Evolutionary conservation across 2,797 vertebrate species (phyloP), one percentile per base, ranked within the genome.

Genomic region (Nannoperca australis): DNA sequence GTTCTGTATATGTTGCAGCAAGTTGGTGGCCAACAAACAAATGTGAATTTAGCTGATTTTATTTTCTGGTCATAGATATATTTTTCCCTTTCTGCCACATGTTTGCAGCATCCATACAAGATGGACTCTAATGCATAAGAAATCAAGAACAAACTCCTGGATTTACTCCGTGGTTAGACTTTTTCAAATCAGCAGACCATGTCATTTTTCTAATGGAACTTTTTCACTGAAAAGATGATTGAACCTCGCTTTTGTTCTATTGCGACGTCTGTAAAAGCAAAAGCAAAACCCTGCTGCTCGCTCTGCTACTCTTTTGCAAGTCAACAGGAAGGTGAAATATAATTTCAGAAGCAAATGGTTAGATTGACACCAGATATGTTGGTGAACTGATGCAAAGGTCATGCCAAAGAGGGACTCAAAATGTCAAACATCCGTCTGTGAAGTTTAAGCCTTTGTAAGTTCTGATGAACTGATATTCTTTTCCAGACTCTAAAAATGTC

Each of bases 361-460:
- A 88, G 91, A 94, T 85, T 91, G 94, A 94, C 90, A 88, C 78
- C 51, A 81, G 86, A 91, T 86, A 76, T 91, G 85, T 93, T 91
- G 91, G 74, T 71, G 83, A 90, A 87, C 89, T 64, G 77, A 81
- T 79, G 86, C 79, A 94, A 95, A 95, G 94, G 92, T 93, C 93
- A 93, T 0, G 78, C 73, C 88, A 81, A 81, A 88, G 84, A 89
- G 90, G 86, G 84, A 87, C 90, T 93, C 77, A 83, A 95, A 95
- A 95, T 94, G 93, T 94, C 94, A 94, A 87, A 91, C 79, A 66
- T 10, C 60, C 69, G n/a, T 79, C 89, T 92, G 85, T 92, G 90
- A 90, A 93, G 89, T 91, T 90, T 81, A 87, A 91, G 73, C 85
- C 85, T 90, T 88, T 91, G 89, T 85, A 82, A 77, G 73, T 90